Conservation (phyloP, 2,888 invertebrate species). For the Cheilosia soror region DNA sequence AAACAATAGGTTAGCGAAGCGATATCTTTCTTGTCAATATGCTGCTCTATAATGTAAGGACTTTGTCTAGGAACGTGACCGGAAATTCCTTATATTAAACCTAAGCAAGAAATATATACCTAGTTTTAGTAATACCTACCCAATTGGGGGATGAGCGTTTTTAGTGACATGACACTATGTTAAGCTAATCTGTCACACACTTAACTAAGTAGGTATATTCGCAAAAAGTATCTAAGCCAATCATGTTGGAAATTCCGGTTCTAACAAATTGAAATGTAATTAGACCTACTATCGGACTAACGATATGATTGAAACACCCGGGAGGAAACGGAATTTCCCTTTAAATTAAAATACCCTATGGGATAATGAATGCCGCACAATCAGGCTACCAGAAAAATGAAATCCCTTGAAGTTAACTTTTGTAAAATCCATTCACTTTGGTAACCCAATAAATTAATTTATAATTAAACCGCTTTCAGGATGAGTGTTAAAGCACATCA, state of each 20-base stretch:
- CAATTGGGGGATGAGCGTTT: too few relatives aligned
- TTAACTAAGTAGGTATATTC: too few relatives aligned
- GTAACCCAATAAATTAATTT: background rate
- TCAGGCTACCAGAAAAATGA: background rate
- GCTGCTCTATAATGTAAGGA: background rate
- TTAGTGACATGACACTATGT: too few relatives aligned
- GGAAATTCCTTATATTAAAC: constrained; percentile 23
- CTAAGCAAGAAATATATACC: background rate
- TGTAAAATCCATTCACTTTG: background rate
- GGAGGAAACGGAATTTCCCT: too few relatives aligned
- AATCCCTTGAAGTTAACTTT: background rate
- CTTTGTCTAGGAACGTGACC: constrained; percentile 29
- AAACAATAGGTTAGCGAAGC: constrained; percentile 30
- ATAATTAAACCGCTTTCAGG: background rate
- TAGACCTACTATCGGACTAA: too few relatives aligned
- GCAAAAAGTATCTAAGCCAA: too few relatives aligned
- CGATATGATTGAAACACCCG: too few relatives aligned
- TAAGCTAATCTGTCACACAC: too few relatives aligned
- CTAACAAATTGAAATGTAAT: too few relatives aligned
- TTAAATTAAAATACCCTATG: too few relatives aligned
- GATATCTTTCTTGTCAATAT: background rate
- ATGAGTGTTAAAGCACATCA: background rate
- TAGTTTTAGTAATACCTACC: too few relatives aligned
- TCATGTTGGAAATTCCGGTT: too few relatives aligned
- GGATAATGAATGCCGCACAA: background rate